These are phyloP conservation scores for Aphyosemion australe DNA, from an alignment of 2,113 vertebrate genomes.

Conservation along the genomic window DNA sequence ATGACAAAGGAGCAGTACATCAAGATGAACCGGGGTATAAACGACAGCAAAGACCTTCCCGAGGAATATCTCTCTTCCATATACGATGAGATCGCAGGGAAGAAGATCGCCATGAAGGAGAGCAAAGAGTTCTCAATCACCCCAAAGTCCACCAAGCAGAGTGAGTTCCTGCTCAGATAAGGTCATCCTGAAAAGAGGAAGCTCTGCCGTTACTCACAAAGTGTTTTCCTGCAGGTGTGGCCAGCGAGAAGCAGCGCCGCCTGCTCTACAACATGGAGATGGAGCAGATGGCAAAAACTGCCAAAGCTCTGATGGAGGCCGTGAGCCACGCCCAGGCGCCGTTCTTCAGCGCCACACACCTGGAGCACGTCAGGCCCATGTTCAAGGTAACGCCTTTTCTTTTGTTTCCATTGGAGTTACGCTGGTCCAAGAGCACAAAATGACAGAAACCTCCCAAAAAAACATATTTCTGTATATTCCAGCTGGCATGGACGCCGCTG, in stretches of 20 bases:
- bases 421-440: too few relatives aligned
- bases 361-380: conserved; percentile 97
- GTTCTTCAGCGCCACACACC: conserved; percentile 95
- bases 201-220: not conserved
- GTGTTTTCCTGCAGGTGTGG: conserved; percentile 77
- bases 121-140: conserved; percentile 93
- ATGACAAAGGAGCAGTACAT: conserved; percentile 99
- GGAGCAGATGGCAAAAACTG: conserved; percentile 99
- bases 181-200: not conserved
- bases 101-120: conserved; percentile 98
- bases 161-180: conserved; percentile 76
- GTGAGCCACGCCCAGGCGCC: conserved; percentile 96
- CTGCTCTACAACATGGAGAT: conserved; percentile 97
- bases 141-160: conserved; percentile 91
- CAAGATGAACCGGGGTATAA: conserved; percentile 98
- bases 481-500: conserved; percentile 96
- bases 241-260: conserved; percentile 93
- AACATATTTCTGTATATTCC: conserved; percentile 36
- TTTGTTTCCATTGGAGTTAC: too few relatives aligned
- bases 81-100: conserved; percentile 95
- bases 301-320: conserved; percentile 97
- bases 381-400: conserved; percentile 93
- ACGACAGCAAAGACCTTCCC: conserved; percentile 96
- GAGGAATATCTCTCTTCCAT: conserved; percentile 96
- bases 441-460: too few relatives aligned